phyloP scores from a whole-genome alignment of 2,888 invertebrate species.

The Muscina levida region DNA sequence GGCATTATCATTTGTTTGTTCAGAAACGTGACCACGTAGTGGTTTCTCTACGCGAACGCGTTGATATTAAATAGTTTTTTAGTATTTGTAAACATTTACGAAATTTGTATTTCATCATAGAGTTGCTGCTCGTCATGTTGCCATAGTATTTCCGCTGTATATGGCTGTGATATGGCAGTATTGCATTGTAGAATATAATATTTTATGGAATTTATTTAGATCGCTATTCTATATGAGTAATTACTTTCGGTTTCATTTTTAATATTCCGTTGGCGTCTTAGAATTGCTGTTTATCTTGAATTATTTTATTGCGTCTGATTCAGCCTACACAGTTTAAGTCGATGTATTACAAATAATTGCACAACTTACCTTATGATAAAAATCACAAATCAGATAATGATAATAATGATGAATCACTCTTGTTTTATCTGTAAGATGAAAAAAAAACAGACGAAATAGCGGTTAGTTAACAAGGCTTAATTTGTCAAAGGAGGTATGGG shows the following conservation, averaged over 20 bases:
- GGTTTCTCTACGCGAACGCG: not conserved
- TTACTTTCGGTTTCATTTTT: not conserved
- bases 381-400: not conserved
- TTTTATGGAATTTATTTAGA: too few relatives aligned
- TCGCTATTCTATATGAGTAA: too few relatives aligned
- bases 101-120: not conserved
- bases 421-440: constrained; percentile 16
- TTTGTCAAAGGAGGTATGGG: too few relatives aligned
- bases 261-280: constrained; percentile 2
- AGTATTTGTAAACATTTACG: not conserved
- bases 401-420: constrained; percentile 16
- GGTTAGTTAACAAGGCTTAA: too few relatives aligned
- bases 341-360: constrained; percentile 26
- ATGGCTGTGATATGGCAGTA: not conserved
- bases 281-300: constrained; percentile 14
- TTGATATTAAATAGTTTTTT: not conserved
- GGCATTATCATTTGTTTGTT: not conserved
- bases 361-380: constrained; percentile 18
- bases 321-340: constrained; percentile 1
- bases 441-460: not conserved
- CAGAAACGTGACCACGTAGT: constrained; percentile 18
- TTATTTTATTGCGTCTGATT: not conserved
- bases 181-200: not conserved
- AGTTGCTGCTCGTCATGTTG: not conserved
- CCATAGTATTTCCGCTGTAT: constrained; percentile 2